Evolutionary conservation across 2,888 invertebrate genomes (phyloP), one percentile per base, ranked within the genome.

Genomic region (Chaetoderma sp.): DNA sequence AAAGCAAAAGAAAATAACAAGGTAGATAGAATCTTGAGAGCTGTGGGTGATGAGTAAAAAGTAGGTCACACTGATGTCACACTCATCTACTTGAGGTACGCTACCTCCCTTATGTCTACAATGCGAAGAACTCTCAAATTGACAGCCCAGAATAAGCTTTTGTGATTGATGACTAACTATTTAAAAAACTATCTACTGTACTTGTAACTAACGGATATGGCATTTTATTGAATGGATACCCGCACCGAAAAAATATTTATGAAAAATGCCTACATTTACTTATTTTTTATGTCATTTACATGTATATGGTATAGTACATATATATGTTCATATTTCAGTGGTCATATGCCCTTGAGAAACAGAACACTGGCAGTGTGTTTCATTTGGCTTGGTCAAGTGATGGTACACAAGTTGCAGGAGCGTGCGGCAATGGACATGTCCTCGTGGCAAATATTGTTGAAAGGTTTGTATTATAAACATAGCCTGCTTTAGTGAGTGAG

Each of bases 321-420:
- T 28, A 54, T 27, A 4, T 4, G 4, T 28, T 28, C 16, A 56
- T 32, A 4, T 21, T 84, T 1, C 80, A 97, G 95, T 98, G 98
- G 97, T 94, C 96, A 0, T 92, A 96, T 86, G 94, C 94, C 55
- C 88, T 98, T 71, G 96, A 96, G 74, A 93, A 95, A 77, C 93
- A 95, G 3, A 89, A 90, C 71, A 92, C 93, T 1, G 98, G 98
- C 5, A 96, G 96, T 75, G 91, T 99, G 66, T 95, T 94, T 83
- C 91, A 91, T 71, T 88, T 98, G 54, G 91, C 93, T 2, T 99
- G 98, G 98, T 97, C 97, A 2, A 91, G 92, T 57, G 98, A 99
- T 88, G 95, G 97, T 4, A 98, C 97, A 0, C 98, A 98, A 75
- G 88, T 98, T 28, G 95, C 95, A 13, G 95, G 94, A 60, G 97